Evolutionary conservation across 1,140 invertebrate species (phyloP).

Genomic region (Philotrypesis tridentata): DNA sequence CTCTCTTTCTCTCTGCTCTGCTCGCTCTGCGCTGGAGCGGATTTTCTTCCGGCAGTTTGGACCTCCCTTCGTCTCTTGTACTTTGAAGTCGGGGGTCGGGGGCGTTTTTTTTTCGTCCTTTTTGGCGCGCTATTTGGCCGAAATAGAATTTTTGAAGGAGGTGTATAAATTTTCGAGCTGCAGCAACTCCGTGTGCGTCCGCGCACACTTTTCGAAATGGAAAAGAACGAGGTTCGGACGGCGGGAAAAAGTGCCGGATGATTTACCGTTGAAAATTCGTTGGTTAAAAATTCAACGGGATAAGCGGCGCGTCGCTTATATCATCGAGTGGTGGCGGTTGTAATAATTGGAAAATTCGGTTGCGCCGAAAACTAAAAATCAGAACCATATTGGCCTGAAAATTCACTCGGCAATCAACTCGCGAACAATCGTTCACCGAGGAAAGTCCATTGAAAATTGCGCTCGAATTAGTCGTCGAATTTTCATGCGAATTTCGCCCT

Average conservation of each 20-base stretch:
- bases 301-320: too few species aligned
- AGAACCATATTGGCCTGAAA: too few species aligned
- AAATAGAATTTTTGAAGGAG: not conserved
- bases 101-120: not conserved
- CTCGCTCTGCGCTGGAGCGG: not conserved
- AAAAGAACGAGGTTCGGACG: not conserved
- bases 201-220: not conserved
- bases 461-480: too few species aligned
- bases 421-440: too few species aligned
- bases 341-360: too few species aligned
- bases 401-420: too few species aligned
- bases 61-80: not conserved
- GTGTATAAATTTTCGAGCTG: not conserved
- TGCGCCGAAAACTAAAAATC: not conserved
- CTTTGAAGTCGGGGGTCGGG: not conserved
- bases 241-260: not conserved
- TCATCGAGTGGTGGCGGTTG: too few species aligned
- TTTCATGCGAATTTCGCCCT: too few species aligned
- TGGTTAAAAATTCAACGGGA: too few species aligned
- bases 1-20: too few species aligned
- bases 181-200: not conserved
- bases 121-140: not conserved
- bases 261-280: too few species aligned
- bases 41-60: conserved; percentile 8
- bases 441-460: too few species aligned